phyloP scores from a whole-genome alignment of 2,797 vertebrate genomes.

The Sebastes trivittatus region DNA sequence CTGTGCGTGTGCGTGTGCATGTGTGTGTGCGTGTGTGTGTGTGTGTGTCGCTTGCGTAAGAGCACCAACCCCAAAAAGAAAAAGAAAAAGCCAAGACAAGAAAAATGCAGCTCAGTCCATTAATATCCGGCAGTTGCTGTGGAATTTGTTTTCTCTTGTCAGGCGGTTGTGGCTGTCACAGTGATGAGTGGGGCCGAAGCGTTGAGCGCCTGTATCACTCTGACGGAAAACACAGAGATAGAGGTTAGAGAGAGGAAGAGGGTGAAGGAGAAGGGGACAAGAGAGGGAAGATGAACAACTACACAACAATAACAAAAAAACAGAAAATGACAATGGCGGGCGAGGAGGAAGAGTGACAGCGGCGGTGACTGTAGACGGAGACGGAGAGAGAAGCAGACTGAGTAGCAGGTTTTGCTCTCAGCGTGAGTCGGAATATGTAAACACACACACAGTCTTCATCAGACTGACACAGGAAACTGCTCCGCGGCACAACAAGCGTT shows the following conservation, averaged over 20 bases:
- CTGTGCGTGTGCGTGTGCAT: not conserved
- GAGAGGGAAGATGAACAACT: constrained; percentile 3
- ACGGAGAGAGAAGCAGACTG: not conserved
- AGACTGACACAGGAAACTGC: constrained; percentile 26
- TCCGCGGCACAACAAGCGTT: constrained; percentile 23
- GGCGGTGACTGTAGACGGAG: constrained; percentile 10
- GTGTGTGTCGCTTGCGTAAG: not conserved
- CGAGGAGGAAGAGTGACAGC: constrained; percentile 39
- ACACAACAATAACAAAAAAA: not conserved
- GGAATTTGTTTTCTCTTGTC: constrained; percentile 68
- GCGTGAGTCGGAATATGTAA: constrained; percentile 20
- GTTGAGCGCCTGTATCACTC: constrained; percentile 39
- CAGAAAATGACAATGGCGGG: not conserved
- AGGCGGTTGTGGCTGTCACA: constrained; percentile 62
- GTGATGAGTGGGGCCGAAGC: constrained; percentile 66
- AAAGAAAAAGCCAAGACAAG: not conserved
- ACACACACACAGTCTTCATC: constrained; percentile 36
- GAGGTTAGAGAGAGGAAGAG: not conserved
- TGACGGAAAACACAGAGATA: constrained; percentile 41
- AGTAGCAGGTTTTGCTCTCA: constrained; percentile 28
- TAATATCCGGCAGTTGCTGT: constrained; percentile 57
- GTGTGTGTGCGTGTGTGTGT: not conserved
- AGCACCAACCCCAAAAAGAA: not conserved
- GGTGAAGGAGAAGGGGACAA: not conserved
- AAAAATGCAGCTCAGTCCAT: constrained; percentile 45